These are phyloP conservation scores for Eucriotettix oculatus DNA, from an alignment of 2,888 invertebrate species.

Conservation along the genomic window DNA sequence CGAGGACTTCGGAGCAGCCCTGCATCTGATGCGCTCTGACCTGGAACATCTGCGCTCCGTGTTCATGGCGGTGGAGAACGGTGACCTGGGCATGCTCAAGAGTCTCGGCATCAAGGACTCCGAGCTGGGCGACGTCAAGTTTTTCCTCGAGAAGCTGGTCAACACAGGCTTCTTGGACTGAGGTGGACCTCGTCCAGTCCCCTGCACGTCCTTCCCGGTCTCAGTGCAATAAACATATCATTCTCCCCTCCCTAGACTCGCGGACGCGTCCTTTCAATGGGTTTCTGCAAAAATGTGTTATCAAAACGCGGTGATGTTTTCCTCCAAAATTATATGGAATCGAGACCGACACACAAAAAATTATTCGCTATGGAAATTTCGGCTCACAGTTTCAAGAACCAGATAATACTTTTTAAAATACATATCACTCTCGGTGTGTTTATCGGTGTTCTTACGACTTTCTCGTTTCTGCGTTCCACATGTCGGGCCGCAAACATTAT, in stretches of 20 bases:
- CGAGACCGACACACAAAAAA: neutral
- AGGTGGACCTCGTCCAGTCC: slow-evolving; percentile 1
- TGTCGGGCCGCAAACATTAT: too few species aligned
- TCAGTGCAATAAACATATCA: neutral
- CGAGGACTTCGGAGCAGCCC: slow-evolving; percentile 62
- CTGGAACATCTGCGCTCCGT: slow-evolving; percentile 85
- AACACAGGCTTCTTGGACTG: slow-evolving; percentile 90
- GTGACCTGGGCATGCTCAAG: slow-evolving; percentile 84
- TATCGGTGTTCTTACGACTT: too few species aligned
- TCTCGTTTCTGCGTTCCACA: too few species aligned
- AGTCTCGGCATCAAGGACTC: slow-evolving; percentile 90
- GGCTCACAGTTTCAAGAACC: too few species aligned
- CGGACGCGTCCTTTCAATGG: neutral
- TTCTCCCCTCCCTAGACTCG: neutral
- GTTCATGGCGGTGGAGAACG: slow-evolving; percentile 90
- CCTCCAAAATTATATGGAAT: neutral
- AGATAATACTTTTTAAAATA: too few species aligned
- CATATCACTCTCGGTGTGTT: too few species aligned
- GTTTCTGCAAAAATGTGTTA: neutral
- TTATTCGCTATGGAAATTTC: neutral
- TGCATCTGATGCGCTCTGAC: slow-evolving; percentile 72
- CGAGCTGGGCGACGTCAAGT: slow-evolving; percentile 86
- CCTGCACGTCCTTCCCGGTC: neutral
- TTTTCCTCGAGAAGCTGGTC: slow-evolving; percentile 88
- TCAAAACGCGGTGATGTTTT: neutral